Evolutionary conservation across 2,797 vertebrate genomes (phyloP).

Genomic region (Tokudaia muenninki): DNA sequence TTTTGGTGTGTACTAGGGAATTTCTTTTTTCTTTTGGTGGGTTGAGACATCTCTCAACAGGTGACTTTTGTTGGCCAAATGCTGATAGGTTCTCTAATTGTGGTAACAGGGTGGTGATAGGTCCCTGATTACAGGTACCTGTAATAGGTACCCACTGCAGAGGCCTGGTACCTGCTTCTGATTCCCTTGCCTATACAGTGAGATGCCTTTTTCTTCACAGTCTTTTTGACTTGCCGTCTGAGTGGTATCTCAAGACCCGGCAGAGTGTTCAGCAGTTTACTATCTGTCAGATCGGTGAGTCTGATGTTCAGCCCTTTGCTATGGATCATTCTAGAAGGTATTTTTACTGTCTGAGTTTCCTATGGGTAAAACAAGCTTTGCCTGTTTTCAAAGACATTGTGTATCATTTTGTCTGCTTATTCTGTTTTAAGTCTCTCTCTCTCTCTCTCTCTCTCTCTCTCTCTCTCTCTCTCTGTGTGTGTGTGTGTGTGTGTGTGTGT

Average conservation of each 20-base stretch:
- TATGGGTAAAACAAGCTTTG: not conserved
- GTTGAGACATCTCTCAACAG: not conserved
- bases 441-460: no score
- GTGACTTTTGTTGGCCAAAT: not conserved
- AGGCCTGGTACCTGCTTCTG: accelerated
- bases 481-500: no score
- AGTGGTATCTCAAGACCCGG: conserved; percentile 86
- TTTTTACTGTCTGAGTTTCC: not conserved
- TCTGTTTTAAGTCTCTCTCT: not conserved
- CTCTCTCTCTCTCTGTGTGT: no score
- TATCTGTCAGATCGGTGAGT: conserved; percentile 88
- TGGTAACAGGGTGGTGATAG: not conserved
- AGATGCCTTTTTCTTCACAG: conserved; percentile 64
- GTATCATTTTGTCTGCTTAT: not conserved
- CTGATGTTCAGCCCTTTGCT: not conserved
- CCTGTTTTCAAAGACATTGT: not conserved
- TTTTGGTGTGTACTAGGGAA: not conserved
- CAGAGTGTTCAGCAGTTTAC: conserved; percentile 86
- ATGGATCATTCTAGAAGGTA: not conserved
- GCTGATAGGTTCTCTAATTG: not conserved
- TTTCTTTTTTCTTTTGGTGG: not conserved
- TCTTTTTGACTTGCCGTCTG: conserved; percentile 85
- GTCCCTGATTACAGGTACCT: not conserved
- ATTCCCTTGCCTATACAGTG: not conserved
- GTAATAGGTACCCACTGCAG: no score